A percentile compares a stretch with the other conserved stretches of the same genome.
Conservation (phyloP, 2,113 vertebrate genomes). For the Calidris pugnax region DNA sequence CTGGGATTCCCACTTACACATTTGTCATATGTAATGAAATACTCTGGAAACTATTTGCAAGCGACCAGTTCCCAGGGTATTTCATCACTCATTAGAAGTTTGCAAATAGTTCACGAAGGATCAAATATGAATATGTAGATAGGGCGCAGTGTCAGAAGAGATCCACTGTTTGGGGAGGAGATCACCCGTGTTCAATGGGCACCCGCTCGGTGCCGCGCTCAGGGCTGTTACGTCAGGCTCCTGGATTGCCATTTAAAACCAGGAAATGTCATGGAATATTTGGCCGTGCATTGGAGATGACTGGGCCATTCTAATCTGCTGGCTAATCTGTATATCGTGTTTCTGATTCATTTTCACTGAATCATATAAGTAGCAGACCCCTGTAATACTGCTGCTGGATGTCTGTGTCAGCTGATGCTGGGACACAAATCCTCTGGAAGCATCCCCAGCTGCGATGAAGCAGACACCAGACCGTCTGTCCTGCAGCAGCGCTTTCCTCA, state of each 20-base stretch:
- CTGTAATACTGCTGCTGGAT: background rate
- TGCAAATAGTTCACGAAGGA: background rate
- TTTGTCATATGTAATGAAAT: background rate
- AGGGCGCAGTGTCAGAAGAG: background rate
- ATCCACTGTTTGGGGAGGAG: background rate
- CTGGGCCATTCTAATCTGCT: background rate
- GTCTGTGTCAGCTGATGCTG: background rate
- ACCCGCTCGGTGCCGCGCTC: background rate
- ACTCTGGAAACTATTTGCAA: background rate
- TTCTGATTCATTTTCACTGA: background rate
- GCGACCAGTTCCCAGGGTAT: background rate
- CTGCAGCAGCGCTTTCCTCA: background rate
- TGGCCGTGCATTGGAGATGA: background rate
- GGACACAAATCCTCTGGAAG: background rate
- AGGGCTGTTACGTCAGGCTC: background rate
- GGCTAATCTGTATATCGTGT: too few species aligned
- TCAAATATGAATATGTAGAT: background rate
- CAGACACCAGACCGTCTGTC: background rate
- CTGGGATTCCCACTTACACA: background rate
- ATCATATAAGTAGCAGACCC: background rate
- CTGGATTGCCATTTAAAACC: background rate
- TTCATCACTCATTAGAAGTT: background rate
- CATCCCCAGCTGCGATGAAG: background rate
- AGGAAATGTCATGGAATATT: background rate
- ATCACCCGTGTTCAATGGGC: background rate